phyloP scores from a whole-genome alignment of 2,797 vertebrate species.

The Sebastiscus tertius region DNA sequence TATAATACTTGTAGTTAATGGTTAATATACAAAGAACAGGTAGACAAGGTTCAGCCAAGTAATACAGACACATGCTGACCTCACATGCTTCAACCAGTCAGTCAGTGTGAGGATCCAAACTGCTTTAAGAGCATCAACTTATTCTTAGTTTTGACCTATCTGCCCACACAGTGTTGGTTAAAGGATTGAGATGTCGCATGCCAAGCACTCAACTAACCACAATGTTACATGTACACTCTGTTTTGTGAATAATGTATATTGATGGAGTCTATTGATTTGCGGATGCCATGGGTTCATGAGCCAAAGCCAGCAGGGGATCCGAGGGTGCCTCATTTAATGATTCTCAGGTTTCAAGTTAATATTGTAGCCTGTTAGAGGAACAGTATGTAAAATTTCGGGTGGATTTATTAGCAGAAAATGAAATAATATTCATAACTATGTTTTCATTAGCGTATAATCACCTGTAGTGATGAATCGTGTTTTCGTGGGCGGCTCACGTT shows the following conservation, averaged over 20 bases:
- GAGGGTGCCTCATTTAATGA: background rate
- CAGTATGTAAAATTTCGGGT: background rate
- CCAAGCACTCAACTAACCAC: background rate
- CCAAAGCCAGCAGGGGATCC: background rate
- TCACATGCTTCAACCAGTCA: background rate
- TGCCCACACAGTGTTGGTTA: constrained; percentile 24
- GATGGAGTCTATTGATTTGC: constrained; percentile 25
- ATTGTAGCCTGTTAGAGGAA: background rate
- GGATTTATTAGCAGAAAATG: background rate
- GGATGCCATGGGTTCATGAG: background rate
- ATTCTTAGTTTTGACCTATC: constrained; percentile 8
- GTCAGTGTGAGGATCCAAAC: constrained; percentile 13
- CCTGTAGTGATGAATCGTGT: background rate
- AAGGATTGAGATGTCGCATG: constrained; percentile 3
- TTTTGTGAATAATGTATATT: constrained; percentile 21
- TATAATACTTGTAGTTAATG: background rate
- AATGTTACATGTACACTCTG: background rate
- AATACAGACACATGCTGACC: background rate
- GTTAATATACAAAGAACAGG: background rate
- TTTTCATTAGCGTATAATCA: background rate
- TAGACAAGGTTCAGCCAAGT: background rate
- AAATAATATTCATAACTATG: background rate
- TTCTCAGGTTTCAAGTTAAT: background rate
- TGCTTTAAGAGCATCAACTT: constrained; percentile 27
- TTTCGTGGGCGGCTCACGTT: background rate